Evolutionary conservation across 2,888 invertebrate genomes (phyloP), one percentile per base, ranked within the genome.

Genomic region (Molorchus minor): DNA sequence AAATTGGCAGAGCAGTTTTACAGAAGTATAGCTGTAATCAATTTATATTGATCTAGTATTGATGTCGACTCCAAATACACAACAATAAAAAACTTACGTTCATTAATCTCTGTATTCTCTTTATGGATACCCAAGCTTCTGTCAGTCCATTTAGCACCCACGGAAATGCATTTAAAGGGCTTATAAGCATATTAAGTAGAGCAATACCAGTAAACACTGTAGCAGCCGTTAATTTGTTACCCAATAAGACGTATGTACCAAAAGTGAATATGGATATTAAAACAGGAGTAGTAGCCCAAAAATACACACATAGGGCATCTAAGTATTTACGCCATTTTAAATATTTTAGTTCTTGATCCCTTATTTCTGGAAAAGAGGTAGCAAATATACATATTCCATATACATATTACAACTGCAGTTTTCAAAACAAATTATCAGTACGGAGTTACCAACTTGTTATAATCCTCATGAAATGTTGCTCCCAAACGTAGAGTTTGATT

Each of bases 231-330:
- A 98, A 84, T 44, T 87, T 82, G 82, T 91, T 85, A 58, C 94
- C 90, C 67, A 93, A 77, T n/a, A 91, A 79, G 19, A 89, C 88
- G 73, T 92, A 94, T 4, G 90, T 88, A 10, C 88, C 86, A 73
- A 96, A 91, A 0, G 94, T 95, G 7, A 94, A 82, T 57, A 94
- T 86, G 1, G 94, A 90, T 72, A 95, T 93, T 15, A 95, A 78
- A 19, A 98, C 93, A 0, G 98, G 98, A 4, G 98, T 98, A 0
- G 96, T 95, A 0, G 98, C 98, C 98, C 98, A 99, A 79, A 99
- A 92, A 79, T 95, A 98, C 10, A 99, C 98, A 81, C 98, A 99
- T 60, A 96, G 82, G 0, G 98, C 98, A 82, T 99, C 98, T 67
- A 99, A 81, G 81, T 98, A 98, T 83, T 99, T 98, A 60, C 96